Evolutionary conservation across 92 coral and sea anemone genomes (phyloP).

Genomic region (Phenganax subtilis): DNA sequence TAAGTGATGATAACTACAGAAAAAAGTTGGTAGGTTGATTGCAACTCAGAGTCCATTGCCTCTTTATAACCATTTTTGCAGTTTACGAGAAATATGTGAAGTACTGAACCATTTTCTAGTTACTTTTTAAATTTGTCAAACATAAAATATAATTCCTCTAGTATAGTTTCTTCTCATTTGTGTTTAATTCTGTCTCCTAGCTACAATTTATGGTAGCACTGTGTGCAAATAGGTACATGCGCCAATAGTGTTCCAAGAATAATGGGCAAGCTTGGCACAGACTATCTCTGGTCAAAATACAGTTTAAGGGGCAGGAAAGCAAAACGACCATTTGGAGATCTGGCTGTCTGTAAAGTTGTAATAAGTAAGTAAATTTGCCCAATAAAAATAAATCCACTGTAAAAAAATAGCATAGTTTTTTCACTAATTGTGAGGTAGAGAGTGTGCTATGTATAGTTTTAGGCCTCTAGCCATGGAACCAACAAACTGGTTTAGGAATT

Average conservation of each 20-base stretch:
- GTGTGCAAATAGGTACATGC: neutral
- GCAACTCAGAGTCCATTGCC: neutral
- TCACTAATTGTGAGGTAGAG: too few species aligned
- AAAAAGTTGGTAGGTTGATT: constrained; percentile 18
- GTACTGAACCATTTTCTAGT: neutral
- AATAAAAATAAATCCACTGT: too few species aligned
- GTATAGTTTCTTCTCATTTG: neutral
- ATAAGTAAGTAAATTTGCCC: neutral
- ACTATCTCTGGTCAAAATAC: constrained; percentile 7
- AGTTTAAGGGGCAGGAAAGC: constrained; percentile 10
- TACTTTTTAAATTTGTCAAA: neutral
- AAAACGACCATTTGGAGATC: constrained; percentile 1
- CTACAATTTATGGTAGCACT: constrained; percentile 11
- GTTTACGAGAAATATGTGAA: neutral
- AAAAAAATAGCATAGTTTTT: too few species aligned
- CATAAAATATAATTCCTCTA: neutral
- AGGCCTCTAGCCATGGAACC: too few species aligned
- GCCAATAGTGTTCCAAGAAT: neutral
- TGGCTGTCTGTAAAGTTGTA: constrained; percentile 3
- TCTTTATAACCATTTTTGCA: neutral
- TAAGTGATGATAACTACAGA: neutral
- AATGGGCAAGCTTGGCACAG: neutral
- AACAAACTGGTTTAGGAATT: too few species aligned
- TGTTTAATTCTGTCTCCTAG: neutral
- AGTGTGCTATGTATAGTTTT: too few species aligned